Evolutionary conservation across 1,140 invertebrate genomes (phyloP), one percentile per base, ranked within the genome.

Genomic region (Ceratina calcarata): DNA sequence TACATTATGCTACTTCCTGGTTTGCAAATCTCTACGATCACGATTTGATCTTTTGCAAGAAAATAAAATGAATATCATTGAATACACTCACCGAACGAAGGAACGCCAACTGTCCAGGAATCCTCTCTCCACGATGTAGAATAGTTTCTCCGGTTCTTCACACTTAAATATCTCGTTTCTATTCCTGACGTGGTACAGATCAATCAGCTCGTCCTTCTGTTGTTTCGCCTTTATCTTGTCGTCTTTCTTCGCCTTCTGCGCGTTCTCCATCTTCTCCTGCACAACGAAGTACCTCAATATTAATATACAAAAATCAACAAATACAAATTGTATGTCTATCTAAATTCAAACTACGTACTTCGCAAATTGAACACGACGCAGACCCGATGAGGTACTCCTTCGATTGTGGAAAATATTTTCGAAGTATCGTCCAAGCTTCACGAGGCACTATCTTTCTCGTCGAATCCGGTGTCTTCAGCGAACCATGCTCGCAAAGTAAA

Each of bases 341-440:
- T 7, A 22, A 49, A 80, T 16, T 22, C 20, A 45, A 24, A 62
- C 16, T 15, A 16, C 32, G 73, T 90, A 94, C 94, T 82, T 90
- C 87, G 77, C 94, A 95, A 53, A 92, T 85, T 58, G 85, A 77
- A 88, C 95, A 95, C 1, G 91, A 79, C 13, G 81, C 24, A 22
- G 91, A 86, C 45, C 82, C 80, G 16, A 85, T 53, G 0, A 85
- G 51, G 84, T 94, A 94, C 78, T 94, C 92, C 27, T 92, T 91
- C 60, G 93, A 92, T 32, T 92, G 87, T 7, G 94, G 94, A 89
- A 95, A 95, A 90, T 95, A 94, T 79, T 92, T 93, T 78, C 89
- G 89, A 16, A 95, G 83, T 74, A 94, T 93, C 16, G 82, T 79
- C 94, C 94, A 95, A 1, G 93, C 93, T 86, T 92, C 91, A 3